Evolutionary conservation across 2,888 invertebrate genomes (phyloP), one percentile per base, ranked within the genome.

Genomic region (Erpobdella octoculata): DNA sequence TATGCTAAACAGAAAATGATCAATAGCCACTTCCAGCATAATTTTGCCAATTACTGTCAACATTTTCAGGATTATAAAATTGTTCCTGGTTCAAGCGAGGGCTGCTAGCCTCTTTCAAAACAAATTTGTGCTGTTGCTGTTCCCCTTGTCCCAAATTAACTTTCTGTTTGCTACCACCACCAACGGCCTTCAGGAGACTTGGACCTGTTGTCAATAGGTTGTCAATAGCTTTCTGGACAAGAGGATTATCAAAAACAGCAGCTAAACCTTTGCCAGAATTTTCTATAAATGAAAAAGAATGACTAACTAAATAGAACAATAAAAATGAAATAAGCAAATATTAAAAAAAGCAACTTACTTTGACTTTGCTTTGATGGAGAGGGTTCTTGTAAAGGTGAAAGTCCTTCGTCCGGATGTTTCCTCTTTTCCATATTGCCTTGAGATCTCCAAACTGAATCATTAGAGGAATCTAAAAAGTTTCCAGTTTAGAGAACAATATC

Each of bases 191-290:
- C 4, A 69, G 36, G n/a, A 69, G 25, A 28, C n/a, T 41, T 4
- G 68, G 31, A 3, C 83, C 83, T 75, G 80, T 83, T 73, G 82
- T 82, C 69, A 84, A 83, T n/a, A 84, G 79, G 73, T 80, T 83
- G 71, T 84, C 83, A 21, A 84, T 75, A 2, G 84, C 84, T 74
- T 82, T 81, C 79, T 84, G 82, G 25, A 84, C 81, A 75, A 77
- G 82, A 4, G 84, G 84, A 75, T 82, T 83, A 76, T 82, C 80
- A n/a, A 61, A 64, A 5, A 70, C 69, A n/a, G n/a, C 31, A 41
- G 58, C 53, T 33, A 69, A 12, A 21, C 33, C 28, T 9, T 53
- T 53, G 28, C 28, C 28, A 9, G 62, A 62, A 33, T 62, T 62
- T 62, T 33, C 62, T 62, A n/a, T n/a, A n/a, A n/a, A n/a, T n/a